Conservation (phyloP, 2,113 vertebrate genomes). For the Seriola dumerili region DNA sequence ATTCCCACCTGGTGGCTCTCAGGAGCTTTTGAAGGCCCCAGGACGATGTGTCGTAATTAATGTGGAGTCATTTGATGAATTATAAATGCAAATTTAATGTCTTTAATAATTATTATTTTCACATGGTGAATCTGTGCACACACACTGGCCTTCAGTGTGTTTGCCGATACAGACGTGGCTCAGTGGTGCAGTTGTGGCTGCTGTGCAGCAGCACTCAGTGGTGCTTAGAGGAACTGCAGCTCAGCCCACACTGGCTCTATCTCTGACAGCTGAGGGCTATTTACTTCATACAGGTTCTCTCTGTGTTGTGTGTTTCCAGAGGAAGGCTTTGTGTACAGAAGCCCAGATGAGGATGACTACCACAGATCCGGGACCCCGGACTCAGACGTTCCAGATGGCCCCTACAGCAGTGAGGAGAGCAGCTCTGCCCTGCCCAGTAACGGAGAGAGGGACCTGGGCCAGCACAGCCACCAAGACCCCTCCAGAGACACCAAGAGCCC, state of each 20-base stretch:
- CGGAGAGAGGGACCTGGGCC: conserved; percentile 76
- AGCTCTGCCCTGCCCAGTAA: conserved; percentile 76
- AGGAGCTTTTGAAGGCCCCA: not conserved
- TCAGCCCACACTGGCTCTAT: no score
- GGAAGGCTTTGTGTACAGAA: conserved; percentile 85
- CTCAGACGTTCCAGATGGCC: conserved; percentile 85
- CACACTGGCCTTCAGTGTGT: no score
- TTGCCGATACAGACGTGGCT: no score
- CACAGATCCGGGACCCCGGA: conserved; percentile 82
- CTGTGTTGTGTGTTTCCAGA: conserved; percentile 66
- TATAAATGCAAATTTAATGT: no score
- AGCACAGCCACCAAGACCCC: conserved; percentile 75
- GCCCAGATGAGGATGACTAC: conserved; percentile 84
- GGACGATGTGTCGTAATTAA: not conserved
- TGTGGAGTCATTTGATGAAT: no score
- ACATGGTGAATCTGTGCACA: no score
- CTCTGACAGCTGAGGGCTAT: not conserved
- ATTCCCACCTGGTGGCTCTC: not conserved
- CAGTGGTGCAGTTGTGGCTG: no score
- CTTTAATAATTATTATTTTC: no score
- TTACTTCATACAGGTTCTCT: not conserved
- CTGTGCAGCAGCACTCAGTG: not conserved
- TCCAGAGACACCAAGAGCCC: conserved; percentile 78
- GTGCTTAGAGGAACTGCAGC: not conserved
- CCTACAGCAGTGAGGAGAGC: conserved; percentile 88